Evolutionary conservation across 2,888 invertebrate genomes (phyloP).

Genomic region (Autographa gamma): DNA sequence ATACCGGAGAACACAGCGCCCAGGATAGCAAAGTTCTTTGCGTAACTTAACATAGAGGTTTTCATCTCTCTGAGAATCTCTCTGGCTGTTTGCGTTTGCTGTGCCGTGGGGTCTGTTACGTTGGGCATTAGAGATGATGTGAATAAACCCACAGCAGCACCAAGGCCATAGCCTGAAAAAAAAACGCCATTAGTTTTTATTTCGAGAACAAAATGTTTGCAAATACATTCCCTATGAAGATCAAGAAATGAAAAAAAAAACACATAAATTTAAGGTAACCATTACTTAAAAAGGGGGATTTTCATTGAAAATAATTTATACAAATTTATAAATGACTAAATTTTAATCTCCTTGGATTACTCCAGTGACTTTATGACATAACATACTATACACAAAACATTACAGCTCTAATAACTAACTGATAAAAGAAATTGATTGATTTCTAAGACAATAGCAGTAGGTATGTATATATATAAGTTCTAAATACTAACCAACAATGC

Average conservation of each 20-base stretch:
- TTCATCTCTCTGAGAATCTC: constrained; percentile 98
- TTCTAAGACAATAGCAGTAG: not conserved
- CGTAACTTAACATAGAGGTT: constrained; percentile 96
- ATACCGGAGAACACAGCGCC: constrained; percentile 98
- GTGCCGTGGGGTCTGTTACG: constrained; percentile 90
- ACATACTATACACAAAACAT: not conserved
- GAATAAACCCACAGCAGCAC: constrained; percentile 98
- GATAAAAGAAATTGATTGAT: not conserved
- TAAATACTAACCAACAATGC: constrained; percentile 93
- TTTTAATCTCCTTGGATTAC: no score
- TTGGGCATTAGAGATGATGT: constrained; percentile 98
- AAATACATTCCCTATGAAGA: not conserved
- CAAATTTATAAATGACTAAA: no score
- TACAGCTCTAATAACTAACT: not conserved
- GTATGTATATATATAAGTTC: not conserved
- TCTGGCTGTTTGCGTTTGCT: constrained; percentile 94
- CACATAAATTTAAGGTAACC: no score
- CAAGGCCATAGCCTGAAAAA: constrained; percentile 95
- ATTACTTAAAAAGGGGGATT: no score
- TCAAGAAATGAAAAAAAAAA: no score
- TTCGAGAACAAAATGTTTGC: not conserved
- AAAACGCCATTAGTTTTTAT: no score
- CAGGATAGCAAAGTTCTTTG: constrained; percentile 99
- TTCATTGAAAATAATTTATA: no score
- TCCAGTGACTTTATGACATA: no score